Evolutionary conservation across 2,113 vertebrate species (phyloP).

Genomic region (Daboia siamensis): DNA sequence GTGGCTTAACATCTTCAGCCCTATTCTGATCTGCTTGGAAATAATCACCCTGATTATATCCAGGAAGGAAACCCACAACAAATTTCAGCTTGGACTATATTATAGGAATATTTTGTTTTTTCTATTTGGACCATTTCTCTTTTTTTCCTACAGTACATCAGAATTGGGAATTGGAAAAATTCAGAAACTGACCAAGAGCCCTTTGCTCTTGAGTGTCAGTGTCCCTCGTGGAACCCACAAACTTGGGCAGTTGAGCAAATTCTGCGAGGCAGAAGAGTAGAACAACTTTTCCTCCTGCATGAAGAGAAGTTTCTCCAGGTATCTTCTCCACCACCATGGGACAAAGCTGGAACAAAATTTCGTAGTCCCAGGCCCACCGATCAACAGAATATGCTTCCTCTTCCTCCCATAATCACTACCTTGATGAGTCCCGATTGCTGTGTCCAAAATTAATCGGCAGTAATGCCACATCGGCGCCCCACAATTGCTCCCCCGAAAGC

Average conservation of each 20-base stretch:
- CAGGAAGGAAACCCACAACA: not conserved
- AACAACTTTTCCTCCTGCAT: too few species aligned
- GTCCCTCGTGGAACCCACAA: not conserved
- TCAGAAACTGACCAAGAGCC: not conserved
- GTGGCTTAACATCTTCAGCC: not conserved
- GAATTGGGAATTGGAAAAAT: not conserved
- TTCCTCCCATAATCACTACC: not conserved
- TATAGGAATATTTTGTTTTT: not conserved
- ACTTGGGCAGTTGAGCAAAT: not conserved
- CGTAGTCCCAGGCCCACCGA: not conserved
- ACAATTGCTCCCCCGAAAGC: not conserved
- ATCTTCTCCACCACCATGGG: not conserved
- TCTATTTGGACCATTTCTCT: not conserved
- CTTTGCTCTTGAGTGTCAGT: not conserved
- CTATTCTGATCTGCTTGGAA: not conserved
- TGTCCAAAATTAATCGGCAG: not conserved
- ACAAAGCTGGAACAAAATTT: not conserved
- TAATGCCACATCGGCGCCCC: not conserved
- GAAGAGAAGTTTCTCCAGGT: not conserved
- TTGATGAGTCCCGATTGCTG: not conserved
- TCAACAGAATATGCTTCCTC: not conserved
- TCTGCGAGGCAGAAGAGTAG: too few species aligned
- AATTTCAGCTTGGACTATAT: not conserved
- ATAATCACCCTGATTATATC: not conserved
- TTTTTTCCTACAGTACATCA: not conserved